Evolutionary conservation across 2,113 vertebrate species (phyloP).

Genomic region (Vombatus ursinus): DNA sequence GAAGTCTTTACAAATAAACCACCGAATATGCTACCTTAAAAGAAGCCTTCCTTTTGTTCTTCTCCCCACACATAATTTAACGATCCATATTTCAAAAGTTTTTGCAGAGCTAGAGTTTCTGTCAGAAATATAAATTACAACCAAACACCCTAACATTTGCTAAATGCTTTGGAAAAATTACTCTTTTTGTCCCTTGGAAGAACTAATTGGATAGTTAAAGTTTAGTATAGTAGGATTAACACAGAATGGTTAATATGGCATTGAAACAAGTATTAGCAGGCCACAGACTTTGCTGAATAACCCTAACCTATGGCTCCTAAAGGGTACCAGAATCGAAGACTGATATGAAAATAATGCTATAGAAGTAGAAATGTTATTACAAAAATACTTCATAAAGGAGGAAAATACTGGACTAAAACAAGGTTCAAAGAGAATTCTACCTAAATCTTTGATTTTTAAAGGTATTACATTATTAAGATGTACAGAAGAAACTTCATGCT

Average conservation of each 20-base stretch:
- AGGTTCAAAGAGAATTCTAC: constrained; percentile 2
- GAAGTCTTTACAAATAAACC: neutral
- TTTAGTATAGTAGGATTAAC: neutral
- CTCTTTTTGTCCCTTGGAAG: neutral
- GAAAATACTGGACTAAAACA: constrained; percentile 41
- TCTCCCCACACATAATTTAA: constrained; percentile 19
- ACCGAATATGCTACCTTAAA: constrained; percentile 9
- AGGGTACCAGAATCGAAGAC: neutral
- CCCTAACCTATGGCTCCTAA: neutral
- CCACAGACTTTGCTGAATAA: neutral
- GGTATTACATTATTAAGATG: neutral
- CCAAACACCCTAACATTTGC: neutral
- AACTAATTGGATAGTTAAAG: neutral
- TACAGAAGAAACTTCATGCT: neutral
- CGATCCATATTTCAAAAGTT: neutral
- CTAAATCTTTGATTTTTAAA: constrained; percentile 10
- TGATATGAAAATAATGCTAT: neutral
- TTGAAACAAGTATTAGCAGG: neutral
- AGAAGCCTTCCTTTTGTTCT: neutral
- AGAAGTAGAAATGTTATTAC: constrained; percentile 8
- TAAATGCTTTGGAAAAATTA: neutral
- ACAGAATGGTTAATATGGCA: neutral
- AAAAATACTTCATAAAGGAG: constrained; percentile 33
- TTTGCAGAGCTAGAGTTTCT: neutral
- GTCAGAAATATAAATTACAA: neutral